A percentile compares a stretch with the other conserved stretches of the same genome.
These are phyloP conservation scores for Grallaria varia DNA, from an alignment of 2,113 vertebrate genomes.

Conservation along the genomic window DNA sequence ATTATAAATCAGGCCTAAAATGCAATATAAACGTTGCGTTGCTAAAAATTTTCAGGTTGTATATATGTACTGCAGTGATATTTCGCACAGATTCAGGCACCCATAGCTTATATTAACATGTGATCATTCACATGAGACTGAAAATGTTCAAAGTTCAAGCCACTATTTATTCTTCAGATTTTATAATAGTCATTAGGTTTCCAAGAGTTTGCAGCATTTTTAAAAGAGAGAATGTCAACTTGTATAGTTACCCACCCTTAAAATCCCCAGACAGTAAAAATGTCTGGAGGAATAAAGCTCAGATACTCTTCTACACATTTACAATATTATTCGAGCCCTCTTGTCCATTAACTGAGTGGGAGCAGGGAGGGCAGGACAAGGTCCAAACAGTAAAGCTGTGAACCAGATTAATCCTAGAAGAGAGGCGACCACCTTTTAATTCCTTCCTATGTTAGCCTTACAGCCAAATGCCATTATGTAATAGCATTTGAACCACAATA, in stretches of 20 bases:
- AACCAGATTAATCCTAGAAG: neutral
- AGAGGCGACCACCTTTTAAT: neutral
- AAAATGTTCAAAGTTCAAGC: neutral
- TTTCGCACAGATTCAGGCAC: neutral
- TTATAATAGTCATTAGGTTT: neutral
- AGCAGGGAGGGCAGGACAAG: neutral
- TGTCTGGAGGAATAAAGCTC: neutral
- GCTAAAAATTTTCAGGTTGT: neutral
- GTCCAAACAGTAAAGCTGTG: neutral
- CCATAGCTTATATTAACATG: neutral
- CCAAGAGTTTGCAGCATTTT: neutral
- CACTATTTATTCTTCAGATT: neutral
- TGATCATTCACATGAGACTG: neutral
- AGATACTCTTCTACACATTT: neutral
- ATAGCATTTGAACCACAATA: neutral
- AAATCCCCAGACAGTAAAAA: neutral
- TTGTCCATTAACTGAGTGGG: neutral
- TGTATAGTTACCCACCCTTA: neutral
- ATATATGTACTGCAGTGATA: neutral
- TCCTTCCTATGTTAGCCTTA: neutral
- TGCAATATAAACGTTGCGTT: neutral
- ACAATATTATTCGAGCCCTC: neutral
- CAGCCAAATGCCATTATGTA: neutral
- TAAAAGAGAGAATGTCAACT: neutral
- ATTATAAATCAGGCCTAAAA: neutral